Percentiles rank a stretch among this genome's conserved stretches.
phyloP scores from a whole-genome alignment of 2,888 invertebrate genomes.

The Eupsilia transversa region DNA sequence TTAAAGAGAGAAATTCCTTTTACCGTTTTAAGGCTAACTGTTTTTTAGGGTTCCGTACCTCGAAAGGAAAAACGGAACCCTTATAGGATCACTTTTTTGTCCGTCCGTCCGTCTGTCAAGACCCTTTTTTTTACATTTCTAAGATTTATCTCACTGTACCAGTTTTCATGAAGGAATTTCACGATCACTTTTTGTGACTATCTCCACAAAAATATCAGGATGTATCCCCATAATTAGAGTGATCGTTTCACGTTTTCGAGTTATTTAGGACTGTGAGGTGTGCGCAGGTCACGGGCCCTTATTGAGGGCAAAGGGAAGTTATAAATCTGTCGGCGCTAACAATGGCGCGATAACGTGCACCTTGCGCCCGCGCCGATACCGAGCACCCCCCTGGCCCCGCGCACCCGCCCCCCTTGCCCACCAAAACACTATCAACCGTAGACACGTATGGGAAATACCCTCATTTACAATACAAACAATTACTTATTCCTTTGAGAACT shows the following conservation, averaged over 20 bases:
- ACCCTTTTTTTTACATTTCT: not conserved
- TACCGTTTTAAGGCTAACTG: not conserved
- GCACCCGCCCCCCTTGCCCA: constrained; percentile 45
- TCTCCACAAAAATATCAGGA: not conserved
- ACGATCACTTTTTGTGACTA: not conserved
- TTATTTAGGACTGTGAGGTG: constrained; percentile 79
- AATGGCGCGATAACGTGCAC: constrained; percentile 89
- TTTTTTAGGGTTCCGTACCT: too few relatives aligned
- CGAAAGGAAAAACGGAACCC: too few relatives aligned
- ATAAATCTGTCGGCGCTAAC: constrained; percentile 90
- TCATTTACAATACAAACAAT: constrained; percentile 58
- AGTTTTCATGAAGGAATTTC: constrained; percentile 5
- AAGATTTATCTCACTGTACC: not conserved
- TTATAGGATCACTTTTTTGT: too few relatives aligned
- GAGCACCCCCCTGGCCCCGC: constrained; percentile 61
- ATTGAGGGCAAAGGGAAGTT: constrained; percentile 90
- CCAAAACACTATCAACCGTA: constrained; percentile 65
- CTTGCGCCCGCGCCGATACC: constrained; percentile 83
- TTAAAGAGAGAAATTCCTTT: not conserved
- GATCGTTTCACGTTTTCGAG: constrained; percentile 62
- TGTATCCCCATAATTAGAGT: constrained; percentile 7
- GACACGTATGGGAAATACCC: constrained; percentile 60
- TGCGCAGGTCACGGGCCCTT: constrained; percentile 88
- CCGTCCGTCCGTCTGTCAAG: too few relatives aligned
- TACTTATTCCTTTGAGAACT: constrained; percentile 40